A percentile compares a stretch with the other conserved stretches of the same genome.
Conservation (phyloP, 1,140 invertebrate genomes). For the Trachymyrmex septentrionalis region DNA sequence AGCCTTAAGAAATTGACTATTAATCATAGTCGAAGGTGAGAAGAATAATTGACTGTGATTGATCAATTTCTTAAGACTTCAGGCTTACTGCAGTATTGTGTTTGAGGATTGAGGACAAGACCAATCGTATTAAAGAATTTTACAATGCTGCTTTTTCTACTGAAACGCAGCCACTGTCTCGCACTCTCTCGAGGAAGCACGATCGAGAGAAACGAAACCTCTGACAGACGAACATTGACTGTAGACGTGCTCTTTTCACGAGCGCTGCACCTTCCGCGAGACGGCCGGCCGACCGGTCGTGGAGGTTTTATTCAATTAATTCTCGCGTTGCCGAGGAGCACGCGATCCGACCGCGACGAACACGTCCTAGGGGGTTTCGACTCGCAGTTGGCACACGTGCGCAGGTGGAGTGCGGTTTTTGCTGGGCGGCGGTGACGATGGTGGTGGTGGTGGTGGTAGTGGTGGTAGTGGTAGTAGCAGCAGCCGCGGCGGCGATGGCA, state of each 20-base stretch:
- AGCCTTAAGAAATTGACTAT: too few species aligned
- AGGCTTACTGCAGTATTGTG: too few species aligned
- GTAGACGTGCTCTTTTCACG: background rate
- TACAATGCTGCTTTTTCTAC: too few species aligned
- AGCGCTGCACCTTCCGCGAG: background rate
- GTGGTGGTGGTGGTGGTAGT: background rate
- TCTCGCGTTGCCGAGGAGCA: constrained; percentile 47
- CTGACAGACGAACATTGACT: background rate
- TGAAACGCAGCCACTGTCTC: too few species aligned
- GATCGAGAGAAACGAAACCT: background rate
- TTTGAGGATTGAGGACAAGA: too few species aligned
- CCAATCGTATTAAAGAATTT: too few species aligned
- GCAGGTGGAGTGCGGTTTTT: constrained; percentile 77
- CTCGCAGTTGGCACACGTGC: constrained; percentile 79
- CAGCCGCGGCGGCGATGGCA: background rate
- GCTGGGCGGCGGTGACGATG: constrained; percentile 31
- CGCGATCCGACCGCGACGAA: constrained; percentile 70
- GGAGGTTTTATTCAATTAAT: constrained; percentile 69
- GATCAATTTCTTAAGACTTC: too few species aligned
- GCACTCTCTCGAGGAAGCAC: background rate
- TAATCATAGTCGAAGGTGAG: too few species aligned
- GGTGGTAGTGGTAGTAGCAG: background rate
- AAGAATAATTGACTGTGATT: too few species aligned
- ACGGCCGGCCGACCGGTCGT: constrained; percentile 3
- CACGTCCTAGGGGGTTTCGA: constrained; percentile 74